A percentile compares a stretch with the other conserved stretches of the same genome.
phyloP scores from a whole-genome alignment of 2,888 invertebrate species.

The Eurois occulta region DNA sequence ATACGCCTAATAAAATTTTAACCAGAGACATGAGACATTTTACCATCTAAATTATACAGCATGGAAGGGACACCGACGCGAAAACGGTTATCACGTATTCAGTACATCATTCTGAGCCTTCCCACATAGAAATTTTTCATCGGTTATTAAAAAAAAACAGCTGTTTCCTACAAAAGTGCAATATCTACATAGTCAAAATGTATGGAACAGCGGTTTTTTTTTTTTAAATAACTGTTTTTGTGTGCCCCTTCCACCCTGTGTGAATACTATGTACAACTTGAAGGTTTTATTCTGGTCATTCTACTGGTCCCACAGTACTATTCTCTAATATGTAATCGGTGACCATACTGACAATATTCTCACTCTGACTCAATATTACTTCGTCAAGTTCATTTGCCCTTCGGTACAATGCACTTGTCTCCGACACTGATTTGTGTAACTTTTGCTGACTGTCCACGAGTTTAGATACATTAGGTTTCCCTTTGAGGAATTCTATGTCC shows the following conservation, averaged over 20 bases:
- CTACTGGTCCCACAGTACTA: slow-evolving; percentile 77
- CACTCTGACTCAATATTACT: slow-evolving; percentile 77
- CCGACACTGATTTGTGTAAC: slow-evolving; percentile 79
- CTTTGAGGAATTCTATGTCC: slow-evolving; percentile 85
- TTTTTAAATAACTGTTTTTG: too few relatives aligned
- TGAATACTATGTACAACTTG: slow-evolving; percentile 56
- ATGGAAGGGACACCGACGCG: too few relatives aligned
- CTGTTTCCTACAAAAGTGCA: too few relatives aligned
- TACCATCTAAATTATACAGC: slow-evolving; percentile 25
- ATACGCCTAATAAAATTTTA: slow-evolving; percentile 1
- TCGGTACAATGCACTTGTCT: slow-evolving; percentile 76
- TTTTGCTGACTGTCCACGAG: slow-evolving; percentile 81
- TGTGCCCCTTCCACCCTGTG: too few relatives aligned
- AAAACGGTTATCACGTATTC: too few relatives aligned
- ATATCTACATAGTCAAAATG: too few relatives aligned
- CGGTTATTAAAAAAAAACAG: too few relatives aligned
- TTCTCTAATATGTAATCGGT: slow-evolving; percentile 84
- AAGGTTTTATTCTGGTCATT: slow-evolving; percentile 50
- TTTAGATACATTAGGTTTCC: slow-evolving; percentile 82
- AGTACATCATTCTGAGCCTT: too few relatives aligned
- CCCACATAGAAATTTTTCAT: too few relatives aligned
- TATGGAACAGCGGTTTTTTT: too few relatives aligned
- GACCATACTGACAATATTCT: slow-evolving; percentile 78
- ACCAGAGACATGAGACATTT: not conserved
- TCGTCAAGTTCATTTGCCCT: slow-evolving; percentile 79